Percentiles rank a stretch among this genome's conserved stretches.
Conservation (phyloP, 2,797 vertebrate genomes). For the Rhynchonycteris naso region DNA sequence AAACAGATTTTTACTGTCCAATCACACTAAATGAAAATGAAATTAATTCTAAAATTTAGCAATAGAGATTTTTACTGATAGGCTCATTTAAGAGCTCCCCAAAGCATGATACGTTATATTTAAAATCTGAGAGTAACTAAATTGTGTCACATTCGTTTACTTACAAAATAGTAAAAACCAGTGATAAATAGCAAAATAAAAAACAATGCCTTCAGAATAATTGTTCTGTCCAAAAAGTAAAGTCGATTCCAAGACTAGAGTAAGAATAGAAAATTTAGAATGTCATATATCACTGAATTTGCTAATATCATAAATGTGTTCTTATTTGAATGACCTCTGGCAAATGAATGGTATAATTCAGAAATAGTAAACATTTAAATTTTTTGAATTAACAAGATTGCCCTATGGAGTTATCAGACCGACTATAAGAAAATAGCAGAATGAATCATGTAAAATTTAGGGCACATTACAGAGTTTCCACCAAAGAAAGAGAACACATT, state of each 20-base stretch:
- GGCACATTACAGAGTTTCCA: not conserved
- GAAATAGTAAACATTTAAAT: constrained; percentile 41
- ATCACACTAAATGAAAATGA: constrained; percentile 72
- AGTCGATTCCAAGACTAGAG: not conserved
- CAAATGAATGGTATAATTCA: not conserved
- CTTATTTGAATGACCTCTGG: constrained; percentile 16
- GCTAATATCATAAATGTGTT: not conserved
- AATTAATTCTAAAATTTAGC: constrained; percentile 72
- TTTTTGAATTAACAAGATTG: constrained; percentile 2
- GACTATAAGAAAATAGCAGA: constrained; percentile 5
- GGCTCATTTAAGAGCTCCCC: constrained; percentile 76
- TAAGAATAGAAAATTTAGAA: constrained; percentile 1
- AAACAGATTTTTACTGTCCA: constrained; percentile 66
- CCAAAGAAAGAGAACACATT: constrained; percentile 27
- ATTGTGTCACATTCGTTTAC: constrained; percentile 81
- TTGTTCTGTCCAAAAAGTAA: constrained; percentile 67
- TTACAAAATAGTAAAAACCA: constrained; percentile 81
- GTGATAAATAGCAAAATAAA: constrained; percentile 75
- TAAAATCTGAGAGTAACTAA: constrained; percentile 83
- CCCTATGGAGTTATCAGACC: not conserved
- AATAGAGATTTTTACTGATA: constrained; percentile 81
- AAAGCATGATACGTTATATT: constrained; percentile 80
- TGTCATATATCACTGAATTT: not conserved
- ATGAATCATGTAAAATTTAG: not conserved
- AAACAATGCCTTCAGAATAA: constrained; percentile 65